These are phyloP conservation scores for Brotogeris chrysoptera DNA, from an alignment of 2,797 vertebrate genomes.

Conservation along the genomic window DNA sequence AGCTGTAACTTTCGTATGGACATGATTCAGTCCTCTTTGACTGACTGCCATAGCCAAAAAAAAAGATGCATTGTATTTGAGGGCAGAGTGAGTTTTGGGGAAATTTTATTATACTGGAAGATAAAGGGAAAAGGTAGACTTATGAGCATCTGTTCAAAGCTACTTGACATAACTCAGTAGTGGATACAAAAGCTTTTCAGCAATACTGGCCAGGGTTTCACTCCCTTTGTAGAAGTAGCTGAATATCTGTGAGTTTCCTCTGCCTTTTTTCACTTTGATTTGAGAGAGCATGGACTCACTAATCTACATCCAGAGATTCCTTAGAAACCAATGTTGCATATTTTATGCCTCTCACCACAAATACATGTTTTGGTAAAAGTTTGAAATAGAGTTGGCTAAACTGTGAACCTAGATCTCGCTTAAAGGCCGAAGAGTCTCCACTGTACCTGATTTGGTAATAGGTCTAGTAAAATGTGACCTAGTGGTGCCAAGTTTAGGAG, in stretches of 20 bases:
- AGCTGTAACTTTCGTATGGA: fast-evolving
- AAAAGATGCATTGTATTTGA: background rate
- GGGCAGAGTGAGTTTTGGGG: background rate
- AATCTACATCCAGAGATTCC: background rate
- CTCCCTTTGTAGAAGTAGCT: background rate
- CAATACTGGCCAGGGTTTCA: background rate
- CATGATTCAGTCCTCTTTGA: background rate
- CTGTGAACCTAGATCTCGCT: background rate
- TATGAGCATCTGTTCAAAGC: background rate
- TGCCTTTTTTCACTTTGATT: background rate
- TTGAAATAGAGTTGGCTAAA: background rate
- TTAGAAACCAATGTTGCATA: background rate
- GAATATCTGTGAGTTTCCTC: background rate
- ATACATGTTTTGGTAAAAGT: background rate
- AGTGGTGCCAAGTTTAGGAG: background rate
- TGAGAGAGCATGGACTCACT: background rate
- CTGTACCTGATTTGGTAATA: background rate
- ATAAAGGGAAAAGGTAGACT: background rate
- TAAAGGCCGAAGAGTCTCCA: background rate
- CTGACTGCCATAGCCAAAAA: background rate
- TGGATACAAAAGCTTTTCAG: background rate
- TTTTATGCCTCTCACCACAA: background rate
- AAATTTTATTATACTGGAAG: background rate
- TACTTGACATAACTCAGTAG: background rate
- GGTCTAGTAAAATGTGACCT: background rate